phyloP scores from a whole-genome alignment of 2,797 vertebrate genomes.

The Rhinichthys osculus region DNA sequence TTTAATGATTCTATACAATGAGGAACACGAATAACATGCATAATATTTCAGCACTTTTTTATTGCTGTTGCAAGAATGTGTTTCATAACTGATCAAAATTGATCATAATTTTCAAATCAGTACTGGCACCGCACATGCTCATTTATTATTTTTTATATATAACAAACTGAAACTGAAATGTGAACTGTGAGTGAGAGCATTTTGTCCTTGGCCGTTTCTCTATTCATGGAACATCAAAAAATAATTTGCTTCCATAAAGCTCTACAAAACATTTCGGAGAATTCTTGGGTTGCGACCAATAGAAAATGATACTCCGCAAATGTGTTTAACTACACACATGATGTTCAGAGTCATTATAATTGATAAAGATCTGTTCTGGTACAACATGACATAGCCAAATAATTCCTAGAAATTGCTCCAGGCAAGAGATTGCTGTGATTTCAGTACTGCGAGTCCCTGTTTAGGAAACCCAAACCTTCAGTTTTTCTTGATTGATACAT shows the following conservation, averaged over 20 bases:
- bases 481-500: neutral
- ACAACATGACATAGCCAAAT: neutral
- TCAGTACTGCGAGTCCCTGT: neutral
- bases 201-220: constrained; percentile 31
- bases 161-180: neutral
- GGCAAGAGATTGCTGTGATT: neutral
- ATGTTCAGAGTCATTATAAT: neutral
- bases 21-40: neutral
- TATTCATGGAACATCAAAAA: constrained; percentile 41
- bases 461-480: neutral
- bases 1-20: neutral
- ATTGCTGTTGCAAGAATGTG: neutral
- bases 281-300: neutral
- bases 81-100: neutral
- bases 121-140: neutral
- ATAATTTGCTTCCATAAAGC: constrained; percentile 27
- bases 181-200: constrained; percentile 13
- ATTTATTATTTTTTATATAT: neutral
- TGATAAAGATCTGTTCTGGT: neutral
- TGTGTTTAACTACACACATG: constrained; percentile 1
- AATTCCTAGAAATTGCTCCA: neutral
- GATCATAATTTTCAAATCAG: neutral
- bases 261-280: constrained; percentile 5
- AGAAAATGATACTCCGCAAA: neutral
- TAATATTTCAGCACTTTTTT: neutral